phyloP scores from a whole-genome alignment of 2,888 invertebrate species.

The Pseudoips prasinana region DNA sequence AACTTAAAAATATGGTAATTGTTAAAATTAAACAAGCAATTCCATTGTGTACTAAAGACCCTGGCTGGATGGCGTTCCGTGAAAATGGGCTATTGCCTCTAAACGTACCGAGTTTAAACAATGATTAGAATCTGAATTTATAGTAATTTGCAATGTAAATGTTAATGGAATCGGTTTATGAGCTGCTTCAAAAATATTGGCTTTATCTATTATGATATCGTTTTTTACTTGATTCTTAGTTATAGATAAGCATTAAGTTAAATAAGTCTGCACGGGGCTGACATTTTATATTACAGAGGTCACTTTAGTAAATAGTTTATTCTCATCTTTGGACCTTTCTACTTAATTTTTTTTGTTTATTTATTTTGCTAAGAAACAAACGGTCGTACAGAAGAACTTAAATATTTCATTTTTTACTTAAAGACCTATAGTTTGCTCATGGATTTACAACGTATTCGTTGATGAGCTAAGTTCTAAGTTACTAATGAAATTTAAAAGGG shows the following conservation, averaged over 20 bases:
- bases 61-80: conserved; percentile 48
- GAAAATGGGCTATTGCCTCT: conserved; percentile 64
- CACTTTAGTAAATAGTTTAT: no score
- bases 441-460: no score
- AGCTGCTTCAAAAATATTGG: conserved; percentile 38
- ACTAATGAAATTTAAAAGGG: no score
- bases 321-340: no score
- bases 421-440: no score
- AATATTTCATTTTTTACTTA: no score
- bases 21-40: conserved; percentile 68
- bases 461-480: no score
- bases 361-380: no score
- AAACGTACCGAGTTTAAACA: conserved; percentile 64
- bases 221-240: conserved; percentile 28
- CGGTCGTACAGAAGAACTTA: no score
- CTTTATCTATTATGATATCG: conserved; percentile 24
- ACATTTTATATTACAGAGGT: no score
- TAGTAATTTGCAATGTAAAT: conserved; percentile 65
- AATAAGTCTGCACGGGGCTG: no score
- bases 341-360: no score
- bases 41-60: conserved; percentile 58
- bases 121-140: conserved; percentile 70
- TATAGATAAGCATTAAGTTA: conserved; percentile 20
- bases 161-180: conserved; percentile 57
- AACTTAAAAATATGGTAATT: conserved; percentile 64